These are phyloP conservation scores for Fregata magnificens DNA, from an alignment of 2,113 vertebrate genomes.

Conservation along the genomic window DNA sequence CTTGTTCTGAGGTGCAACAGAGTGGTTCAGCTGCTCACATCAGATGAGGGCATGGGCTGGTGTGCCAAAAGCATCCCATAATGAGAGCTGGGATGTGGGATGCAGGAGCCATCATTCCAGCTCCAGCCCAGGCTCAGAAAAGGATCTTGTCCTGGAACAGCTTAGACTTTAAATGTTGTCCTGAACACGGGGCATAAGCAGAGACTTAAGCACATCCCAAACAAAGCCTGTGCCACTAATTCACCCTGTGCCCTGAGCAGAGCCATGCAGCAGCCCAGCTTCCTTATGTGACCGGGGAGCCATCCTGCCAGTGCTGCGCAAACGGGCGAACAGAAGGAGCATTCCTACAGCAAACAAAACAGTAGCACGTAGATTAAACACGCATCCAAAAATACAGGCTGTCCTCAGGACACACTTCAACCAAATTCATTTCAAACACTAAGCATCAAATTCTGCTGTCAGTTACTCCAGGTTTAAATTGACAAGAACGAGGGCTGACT, in stretches of 20 bases:
- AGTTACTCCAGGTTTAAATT: background rate
- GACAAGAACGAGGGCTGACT: background rate
- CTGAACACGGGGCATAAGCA: background rate
- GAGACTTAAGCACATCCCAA: background rate
- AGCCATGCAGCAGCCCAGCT: background rate
- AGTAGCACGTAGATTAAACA: background rate
- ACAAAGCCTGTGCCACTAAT: background rate
- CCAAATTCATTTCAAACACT: background rate
- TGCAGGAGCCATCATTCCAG: background rate
- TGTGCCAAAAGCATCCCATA: background rate
- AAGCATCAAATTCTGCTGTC: background rate
- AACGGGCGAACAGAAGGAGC: background rate
- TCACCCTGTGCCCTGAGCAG: background rate
- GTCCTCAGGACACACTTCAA: background rate
- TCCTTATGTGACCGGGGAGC: background rate
- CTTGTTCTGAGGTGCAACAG: background rate
- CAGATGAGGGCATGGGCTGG: background rate
- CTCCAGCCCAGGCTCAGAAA: background rate
- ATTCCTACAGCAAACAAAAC: background rate
- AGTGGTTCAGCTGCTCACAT: background rate
- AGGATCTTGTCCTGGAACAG: background rate
- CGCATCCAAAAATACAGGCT: background rate
- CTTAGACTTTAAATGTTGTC: background rate
- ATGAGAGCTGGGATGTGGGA: background rate
- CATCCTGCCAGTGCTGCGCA: fast-evolving